Evolutionary conservation across 1,140 invertebrate genomes (phyloP), one percentile per base, ranked within the genome.

Genomic region (Elymnias hypermnestra): DNA sequence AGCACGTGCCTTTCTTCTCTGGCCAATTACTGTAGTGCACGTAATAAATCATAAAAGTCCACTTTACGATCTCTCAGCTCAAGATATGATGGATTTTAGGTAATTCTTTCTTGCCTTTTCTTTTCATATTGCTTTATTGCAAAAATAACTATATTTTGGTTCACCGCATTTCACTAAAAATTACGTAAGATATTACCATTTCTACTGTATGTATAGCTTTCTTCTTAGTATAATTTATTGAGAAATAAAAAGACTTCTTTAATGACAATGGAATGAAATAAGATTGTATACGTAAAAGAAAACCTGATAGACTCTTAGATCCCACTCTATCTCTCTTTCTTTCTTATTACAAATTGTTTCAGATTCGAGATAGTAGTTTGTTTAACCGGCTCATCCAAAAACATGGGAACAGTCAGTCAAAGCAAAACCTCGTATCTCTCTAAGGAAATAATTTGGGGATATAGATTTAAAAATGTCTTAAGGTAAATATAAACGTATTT

Each of bases 331-430:
- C n/a, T n/a, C 7, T 3, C 28, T 9, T 29, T 29, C 5, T 25
- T 40, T 33, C 19, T 47, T 21, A 6, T 21, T 4, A 3, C 6
- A 21, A 21, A 21, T 48, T 9, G 9, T 65, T 56, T 1, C 51
- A 92, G 93, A 61, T 97, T 97, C 75, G 96, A 98, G 83, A 90
- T 98, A 13, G 92, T 97, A 26, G 92, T 95, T 1, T 92, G 94
- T 44, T 87, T 97, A 25, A 94, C 95, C 61, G 95, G 96, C 1
- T 90, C 90, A 3, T 94, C 94, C 0, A 91, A 93, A 56, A 90
- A 89, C 26, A 95, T 94, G 4, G 94, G 93, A 1, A 92, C 93
- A 38, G 89, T 90, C 17, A 92, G 92, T 0, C 91, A 92, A 59
- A 91, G 90, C 17, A 77, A 92, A 19, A 94, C 94, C 0, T 96